phyloP scores from a whole-genome alignment of 1,140 invertebrate species.

The Cydia fagiglandana region DNA sequence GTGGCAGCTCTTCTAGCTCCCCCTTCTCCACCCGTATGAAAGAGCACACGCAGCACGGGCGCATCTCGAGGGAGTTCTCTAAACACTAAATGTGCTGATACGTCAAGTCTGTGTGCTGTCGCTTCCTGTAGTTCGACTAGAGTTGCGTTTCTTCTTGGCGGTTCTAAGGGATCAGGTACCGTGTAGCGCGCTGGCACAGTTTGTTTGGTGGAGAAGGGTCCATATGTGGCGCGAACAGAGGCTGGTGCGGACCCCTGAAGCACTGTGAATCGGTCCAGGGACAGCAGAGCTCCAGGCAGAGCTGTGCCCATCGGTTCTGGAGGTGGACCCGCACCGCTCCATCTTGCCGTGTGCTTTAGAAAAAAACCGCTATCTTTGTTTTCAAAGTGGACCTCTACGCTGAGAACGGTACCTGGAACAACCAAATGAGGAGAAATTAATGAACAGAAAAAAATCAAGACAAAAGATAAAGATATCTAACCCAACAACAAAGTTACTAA shows the following conservation, averaged over 20 bases:
- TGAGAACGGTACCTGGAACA: slow-evolving; percentile 66
- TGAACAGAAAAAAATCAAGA: background rate
- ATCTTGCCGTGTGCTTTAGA: slow-evolving; percentile 86
- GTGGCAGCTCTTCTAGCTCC: slow-evolving; percentile 78
- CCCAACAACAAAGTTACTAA: background rate
- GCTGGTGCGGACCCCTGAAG: slow-evolving; percentile 92
- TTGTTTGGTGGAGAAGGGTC: slow-evolving; percentile 95
- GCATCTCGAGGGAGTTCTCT: slow-evolving; percentile 90
- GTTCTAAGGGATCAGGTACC: slow-evolving; percentile 87
- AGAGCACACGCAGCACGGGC: slow-evolving; percentile 92
- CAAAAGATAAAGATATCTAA: background rate
- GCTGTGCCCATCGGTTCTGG: slow-evolving; percentile 73
- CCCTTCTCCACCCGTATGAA: slow-evolving; percentile 91
- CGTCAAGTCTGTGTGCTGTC: slow-evolving; percentile 88
- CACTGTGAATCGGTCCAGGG: slow-evolving; percentile 91
- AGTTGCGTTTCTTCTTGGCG: slow-evolving; percentile 68
- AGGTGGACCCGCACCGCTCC: slow-evolving; percentile 72
- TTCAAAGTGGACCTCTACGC: slow-evolving; percentile 93
- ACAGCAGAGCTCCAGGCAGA: slow-evolving; percentile 81
- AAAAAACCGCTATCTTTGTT: slow-evolving; percentile 94
- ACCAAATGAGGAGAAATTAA: slow-evolving; percentile 39
- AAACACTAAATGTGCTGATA: slow-evolving; percentile 94
- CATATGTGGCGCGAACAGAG: slow-evolving; percentile 92
- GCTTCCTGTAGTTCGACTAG: slow-evolving; percentile 83
- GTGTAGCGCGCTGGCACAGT: slow-evolving; percentile 94